A percentile compares a stretch with the other conserved stretches of the same genome.
These are phyloP conservation scores for Zaprionus ornatus DNA, from an alignment of 1,140 invertebrate genomes.

Conservation along the genomic window DNA sequence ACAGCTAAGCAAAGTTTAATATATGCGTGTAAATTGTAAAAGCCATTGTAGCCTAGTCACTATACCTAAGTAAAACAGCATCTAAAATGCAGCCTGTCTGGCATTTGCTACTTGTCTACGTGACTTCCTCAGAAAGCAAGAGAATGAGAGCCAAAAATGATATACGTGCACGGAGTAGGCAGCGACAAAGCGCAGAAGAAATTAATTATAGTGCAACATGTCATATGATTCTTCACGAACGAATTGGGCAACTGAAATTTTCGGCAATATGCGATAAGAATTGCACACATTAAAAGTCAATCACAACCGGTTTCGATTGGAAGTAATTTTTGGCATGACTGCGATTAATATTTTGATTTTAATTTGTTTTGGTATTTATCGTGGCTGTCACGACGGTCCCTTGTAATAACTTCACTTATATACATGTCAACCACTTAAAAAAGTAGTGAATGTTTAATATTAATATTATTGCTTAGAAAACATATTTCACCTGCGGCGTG, in stretches of 20 bases:
- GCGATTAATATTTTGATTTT: neutral
- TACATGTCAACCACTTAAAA: no score
- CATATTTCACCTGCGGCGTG: no score
- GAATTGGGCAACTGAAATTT: constrained; percentile 7
- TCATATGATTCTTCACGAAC: constrained; percentile 39
- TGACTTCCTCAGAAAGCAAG: constrained; percentile 36
- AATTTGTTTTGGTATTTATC: no score
- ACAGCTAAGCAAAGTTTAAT: constrained; percentile 57
- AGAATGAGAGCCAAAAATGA: neutral
- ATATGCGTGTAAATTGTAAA: constrained; percentile 69
- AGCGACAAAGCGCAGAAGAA: constrained; percentile 16
- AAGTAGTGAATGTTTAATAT: no score
- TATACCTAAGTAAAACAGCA: constrained; percentile 67
- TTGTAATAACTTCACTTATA: no score
- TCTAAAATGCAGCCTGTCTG: constrained; percentile 55
- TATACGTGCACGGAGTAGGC: neutral
- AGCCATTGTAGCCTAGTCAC: constrained; percentile 65
- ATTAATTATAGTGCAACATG: constrained; percentile 49
- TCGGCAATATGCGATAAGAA: constrained; percentile 8
- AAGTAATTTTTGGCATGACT: neutral
- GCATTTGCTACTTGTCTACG: constrained; percentile 44
- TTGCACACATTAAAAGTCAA: neutral
- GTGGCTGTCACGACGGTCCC: no score
- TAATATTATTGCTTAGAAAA: no score
- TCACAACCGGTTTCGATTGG: neutral